phyloP scores from a whole-genome alignment of 2,113 vertebrate species.

The Pelobates fuscus region DNA sequence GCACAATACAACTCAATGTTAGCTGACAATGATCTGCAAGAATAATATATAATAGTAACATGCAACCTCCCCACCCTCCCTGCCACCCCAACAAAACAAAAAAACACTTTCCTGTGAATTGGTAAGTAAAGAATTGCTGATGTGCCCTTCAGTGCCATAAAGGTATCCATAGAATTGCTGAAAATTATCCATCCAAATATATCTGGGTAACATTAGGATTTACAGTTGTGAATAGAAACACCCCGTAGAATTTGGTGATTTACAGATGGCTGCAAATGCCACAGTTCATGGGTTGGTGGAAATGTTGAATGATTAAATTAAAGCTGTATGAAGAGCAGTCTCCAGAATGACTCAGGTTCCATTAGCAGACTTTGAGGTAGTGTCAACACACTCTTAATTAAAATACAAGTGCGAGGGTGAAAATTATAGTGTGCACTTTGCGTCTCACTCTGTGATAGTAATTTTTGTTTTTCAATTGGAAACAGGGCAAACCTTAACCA shows the following conservation, averaged over 20 bases:
- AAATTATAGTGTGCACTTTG: background rate
- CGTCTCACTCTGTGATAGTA: background rate
- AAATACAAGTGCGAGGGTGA: slow-evolving; percentile 17
- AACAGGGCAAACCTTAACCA: too few relatives aligned
- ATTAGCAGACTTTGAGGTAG: slow-evolving; percentile 38
- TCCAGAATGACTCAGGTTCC: slow-evolving; percentile 32
- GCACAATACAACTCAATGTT: too few relatives aligned
- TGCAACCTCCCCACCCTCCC: too few relatives aligned
- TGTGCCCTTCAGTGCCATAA: too few relatives aligned
- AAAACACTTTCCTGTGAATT: too few relatives aligned
- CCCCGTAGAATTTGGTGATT: background rate
- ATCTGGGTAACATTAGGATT: too few relatives aligned
- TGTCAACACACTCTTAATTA: slow-evolving; percentile 34
- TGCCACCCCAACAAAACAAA: too few relatives aligned
- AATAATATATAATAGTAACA: too few relatives aligned
- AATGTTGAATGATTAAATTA: slow-evolving; percentile 41
- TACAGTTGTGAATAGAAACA: slow-evolving; percentile 9
- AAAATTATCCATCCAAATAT: too few relatives aligned
- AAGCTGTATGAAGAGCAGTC: slow-evolving; percentile 9
- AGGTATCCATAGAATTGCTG: too few relatives aligned
- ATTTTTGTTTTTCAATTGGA: background rate
- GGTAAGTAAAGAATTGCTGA: too few relatives aligned
- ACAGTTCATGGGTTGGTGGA: background rate
- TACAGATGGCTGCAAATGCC: background rate
- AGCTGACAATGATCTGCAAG: too few relatives aligned